Evolutionary conservation across 2,113 vertebrate genomes (phyloP), one percentile per base, ranked within the genome.

Genomic region (Corythornis madagascariensis): DNA sequence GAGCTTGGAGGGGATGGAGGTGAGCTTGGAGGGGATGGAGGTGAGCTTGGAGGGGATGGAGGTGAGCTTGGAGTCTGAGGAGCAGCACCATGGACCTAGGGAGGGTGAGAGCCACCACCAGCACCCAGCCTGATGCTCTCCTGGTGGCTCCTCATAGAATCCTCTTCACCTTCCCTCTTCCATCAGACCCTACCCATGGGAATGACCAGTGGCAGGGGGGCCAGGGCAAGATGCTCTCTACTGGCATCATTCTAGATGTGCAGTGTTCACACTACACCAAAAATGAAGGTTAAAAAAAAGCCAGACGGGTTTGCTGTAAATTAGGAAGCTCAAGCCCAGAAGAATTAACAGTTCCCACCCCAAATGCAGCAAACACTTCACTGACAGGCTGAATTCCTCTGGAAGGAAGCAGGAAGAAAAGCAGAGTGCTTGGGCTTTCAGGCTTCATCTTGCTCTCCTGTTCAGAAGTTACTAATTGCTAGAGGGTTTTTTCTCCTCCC

Each of bases 381-480:
- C 5, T 55, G 72, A 66, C 9, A 61, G 47, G 19, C 56, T 59
- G 66, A 89, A 95, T 81, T 43, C 48, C 65, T 77, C n/a, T 67
- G 86, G 74, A 78, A 61, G 33, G 45, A 92, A 87, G 38, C 42
- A 31, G 6, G 78, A 64, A 77, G 69, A 75, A 88, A 92, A 82
- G 43, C 10, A 88, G 52, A 71, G 60, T 57, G 21, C 28, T 76
- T 55, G 5, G 35, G 65, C 69, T 84, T 92, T 66, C 73, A 70
- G 63, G n/a, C 16, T 75, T 82, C 56, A 88, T 82, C 70, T 75
- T 69, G 60, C 78, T 69, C 81, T 86, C 45, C 43, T 48, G 18
- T 65, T 83, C 83, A 93, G 94, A 92, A 83, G 53, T 56, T 84
- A 76, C 81, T 94, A 92, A 96, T 95, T 95, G 86, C 55, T 55